Evolutionary conservation across 1,140 invertebrate genomes (phyloP), one percentile per base, ranked within the genome.

Genomic region (Phenacoccus solenopsis): DNA sequence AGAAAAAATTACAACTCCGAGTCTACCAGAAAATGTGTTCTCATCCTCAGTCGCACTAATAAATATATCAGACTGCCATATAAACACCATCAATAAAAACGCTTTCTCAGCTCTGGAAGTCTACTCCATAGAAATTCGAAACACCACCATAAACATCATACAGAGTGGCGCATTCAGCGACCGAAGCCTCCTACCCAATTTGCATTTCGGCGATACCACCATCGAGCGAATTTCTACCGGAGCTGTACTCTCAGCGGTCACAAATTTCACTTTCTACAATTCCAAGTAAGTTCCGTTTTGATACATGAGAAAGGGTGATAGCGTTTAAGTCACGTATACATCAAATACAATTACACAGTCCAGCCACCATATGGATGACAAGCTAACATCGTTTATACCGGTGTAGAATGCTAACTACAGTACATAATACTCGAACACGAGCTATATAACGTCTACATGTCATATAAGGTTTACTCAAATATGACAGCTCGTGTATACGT

Each of bases 51-150:
- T 84, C 7, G 83, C 84, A 0, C 82, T 84, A 64, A 81, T 90
- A 38, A 78, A 78, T 13, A 82, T 90, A 76, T 79, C 81, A 32
- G 78, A 82, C 70, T 81, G 85, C 16, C 78, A 79, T 72, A 83
- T 87, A 1, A 77, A 79, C 24, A 78, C 77, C 1, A 83, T 90
- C 20, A 78, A 79, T 1, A 77, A 80, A 30, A 81, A 85, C 7
- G 86, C 88, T 1, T 89, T 90, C 75, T 83, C 81, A 38, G 84
- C 86, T 0, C 83, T 84, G 71, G 81, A 81, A 28, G 85, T 88
- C 68, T 81, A 82, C 71, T 79, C 80, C 57, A 81, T 90, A 1
- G 79, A 79, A 70, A 82, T 88, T 16, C 80, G 81, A 59, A 85
- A 88, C 75, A 83, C 84, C 22, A 81, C 83, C 1, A 82, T 90